Base-by-base conservation (phyloP, 2,113 vertebrate species). In the Strix aluco region DNA sequence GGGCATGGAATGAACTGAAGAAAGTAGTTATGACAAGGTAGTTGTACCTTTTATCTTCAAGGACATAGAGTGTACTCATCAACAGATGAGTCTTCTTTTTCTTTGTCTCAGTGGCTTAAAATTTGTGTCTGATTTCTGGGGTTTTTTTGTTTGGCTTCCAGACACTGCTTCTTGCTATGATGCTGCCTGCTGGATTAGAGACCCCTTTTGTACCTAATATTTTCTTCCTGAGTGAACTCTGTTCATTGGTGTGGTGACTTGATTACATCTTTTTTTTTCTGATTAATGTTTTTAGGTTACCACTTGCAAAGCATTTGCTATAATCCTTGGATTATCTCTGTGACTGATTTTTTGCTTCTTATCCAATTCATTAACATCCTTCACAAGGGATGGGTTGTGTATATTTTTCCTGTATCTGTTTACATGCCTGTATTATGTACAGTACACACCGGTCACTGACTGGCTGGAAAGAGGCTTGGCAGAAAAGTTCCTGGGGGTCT, bases 41-140 rank as follows among this genome's bases (percentile, higher is more conserved):
- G 51, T n/a, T 84, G 21, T 46, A 54, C 30, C 44, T 94, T 95
- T 95, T 89, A 66, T 86, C 36, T 66, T 95, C 77, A 89, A 92
- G 51, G 59, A 75, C 59, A 15, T 55, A 29, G 44, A 49, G 16
- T 66, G 42, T 58, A 49, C n/a, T n/a, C 25, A 23, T 74, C 65
- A 91, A 62, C 6, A 59, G 46, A 89, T 72, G 19, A 86, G 42
- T 66, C 18, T 51, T 72, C 46, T 6, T 72, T 74, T 84, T 65
- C 32, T 81, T 89, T 83, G 46, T 86, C 74, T 84, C 30, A 46
- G 25, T 58, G 22, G n/a, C 26, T 74, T 58, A 70, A 70, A 86
- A 27, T 85, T 69, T 72, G 27, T 42, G 26, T 86, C 17, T 75
- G 5, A 59, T 80, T 80, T 88, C 32, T 36, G 21, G 4, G 1